These are phyloP conservation scores for Potorous gilbertii DNA, from an alignment of 2,797 vertebrate genomes.

Conservation along the genomic window DNA sequence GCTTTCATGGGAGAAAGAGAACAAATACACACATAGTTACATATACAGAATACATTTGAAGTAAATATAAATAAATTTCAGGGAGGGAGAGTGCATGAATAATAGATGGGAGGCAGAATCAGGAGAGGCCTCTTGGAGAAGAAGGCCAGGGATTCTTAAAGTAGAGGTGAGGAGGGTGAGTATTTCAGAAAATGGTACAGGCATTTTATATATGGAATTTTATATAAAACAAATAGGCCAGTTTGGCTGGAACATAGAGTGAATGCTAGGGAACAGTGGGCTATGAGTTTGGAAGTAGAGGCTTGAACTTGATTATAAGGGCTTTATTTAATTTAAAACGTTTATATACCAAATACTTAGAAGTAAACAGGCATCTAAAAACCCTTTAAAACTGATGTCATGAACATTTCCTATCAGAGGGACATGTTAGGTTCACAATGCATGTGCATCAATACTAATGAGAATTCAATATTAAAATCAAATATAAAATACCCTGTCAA, in stretches of 20 bases:
- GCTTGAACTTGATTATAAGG: not conserved
- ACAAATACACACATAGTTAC: not conserved
- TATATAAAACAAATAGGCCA: not conserved
- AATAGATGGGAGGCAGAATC: not conserved
- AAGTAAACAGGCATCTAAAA: constrained; percentile 1
- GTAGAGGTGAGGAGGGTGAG: not conserved
- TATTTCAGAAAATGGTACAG: not conserved
- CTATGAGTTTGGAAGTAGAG: not conserved
- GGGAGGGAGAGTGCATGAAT: not conserved
- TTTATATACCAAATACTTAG: constrained; percentile 33
- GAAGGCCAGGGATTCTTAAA: not conserved
- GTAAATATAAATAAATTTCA: not conserved
- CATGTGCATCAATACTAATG: constrained; percentile 58
- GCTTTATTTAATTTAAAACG: constrained; percentile 9
- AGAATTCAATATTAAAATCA: constrained; percentile 67
- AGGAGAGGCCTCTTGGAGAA: not conserved
- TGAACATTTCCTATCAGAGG: constrained; percentile 35
- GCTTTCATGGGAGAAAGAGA: not conserved
- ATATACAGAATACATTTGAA: not conserved
- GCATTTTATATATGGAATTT: too few relatives aligned
- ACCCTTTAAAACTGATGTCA: constrained; percentile 48
- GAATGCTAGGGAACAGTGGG: not conserved
- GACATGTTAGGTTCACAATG: constrained; percentile 56
- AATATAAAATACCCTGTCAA: constrained; percentile 64
- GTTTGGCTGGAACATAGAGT: not conserved